phyloP scores from a whole-genome alignment of 2,797 vertebrate species.

The Ctenosaura bakeri region DNA sequence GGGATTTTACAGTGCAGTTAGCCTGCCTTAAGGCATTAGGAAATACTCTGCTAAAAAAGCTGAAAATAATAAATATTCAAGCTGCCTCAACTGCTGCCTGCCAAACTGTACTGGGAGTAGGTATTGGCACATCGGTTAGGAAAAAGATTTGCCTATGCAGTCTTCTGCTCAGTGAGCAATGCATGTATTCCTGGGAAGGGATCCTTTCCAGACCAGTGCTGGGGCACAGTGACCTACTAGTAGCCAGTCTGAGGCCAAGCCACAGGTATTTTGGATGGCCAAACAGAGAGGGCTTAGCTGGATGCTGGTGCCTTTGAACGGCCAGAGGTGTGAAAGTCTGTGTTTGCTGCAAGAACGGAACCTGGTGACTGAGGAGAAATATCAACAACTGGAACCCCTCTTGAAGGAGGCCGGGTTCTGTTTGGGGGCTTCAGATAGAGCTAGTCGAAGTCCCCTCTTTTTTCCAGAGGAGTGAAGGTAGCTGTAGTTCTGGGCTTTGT shows the following conservation, averaged over 20 bases:
- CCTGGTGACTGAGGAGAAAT: background rate
- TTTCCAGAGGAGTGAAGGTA: background rate
- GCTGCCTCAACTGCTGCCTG: background rate
- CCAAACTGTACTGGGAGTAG: background rate
- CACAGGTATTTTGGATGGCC: background rate
- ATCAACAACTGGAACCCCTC: background rate
- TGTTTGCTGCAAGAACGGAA: conserved; percentile 2
- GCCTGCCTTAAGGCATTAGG: background rate
- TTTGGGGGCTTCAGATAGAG: background rate
- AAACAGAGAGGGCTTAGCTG: background rate
- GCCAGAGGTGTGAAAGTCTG: background rate
- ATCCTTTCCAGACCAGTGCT: conserved; percentile 5
- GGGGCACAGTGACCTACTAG: background rate
- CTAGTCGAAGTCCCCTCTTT: background rate
- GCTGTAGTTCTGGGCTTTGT: background rate
- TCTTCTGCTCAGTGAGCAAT: background rate
- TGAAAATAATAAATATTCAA: conserved; percentile 6
- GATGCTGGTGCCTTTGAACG: background rate
- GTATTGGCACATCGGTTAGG: background rate
- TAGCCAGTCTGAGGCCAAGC: background rate
- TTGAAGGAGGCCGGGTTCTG: background rate
- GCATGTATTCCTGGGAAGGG: background rate
- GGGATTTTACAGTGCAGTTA: background rate
- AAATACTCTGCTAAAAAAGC: background rate
- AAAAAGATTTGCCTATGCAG: background rate